Evolutionary conservation across 1,140 invertebrate genomes (phyloP).

Genomic region (Maniola jurtina): DNA sequence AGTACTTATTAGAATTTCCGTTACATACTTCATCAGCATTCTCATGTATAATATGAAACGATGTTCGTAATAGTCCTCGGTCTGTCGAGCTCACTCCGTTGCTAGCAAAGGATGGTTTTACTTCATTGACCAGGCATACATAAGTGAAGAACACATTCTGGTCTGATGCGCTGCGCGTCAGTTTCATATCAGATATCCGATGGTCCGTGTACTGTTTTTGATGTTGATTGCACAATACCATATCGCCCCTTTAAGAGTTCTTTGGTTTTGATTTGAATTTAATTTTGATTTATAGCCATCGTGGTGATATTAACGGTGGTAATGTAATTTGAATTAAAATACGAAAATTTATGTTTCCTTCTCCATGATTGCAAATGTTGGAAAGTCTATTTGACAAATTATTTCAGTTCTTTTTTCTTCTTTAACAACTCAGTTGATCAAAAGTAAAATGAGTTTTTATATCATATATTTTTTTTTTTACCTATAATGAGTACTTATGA

Average conservation of each 20-base stretch:
- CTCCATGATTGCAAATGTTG: background rate
- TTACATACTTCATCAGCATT: slow-evolving; percentile 37
- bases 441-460: too few species aligned
- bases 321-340: background rate
- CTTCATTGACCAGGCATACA: slow-evolving; percentile 55
- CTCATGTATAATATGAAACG: slow-evolving; percentile 13
- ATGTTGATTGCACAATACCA: slow-evolving; percentile 6
- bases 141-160: slow-evolving; percentile 59
- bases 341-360: background rate
- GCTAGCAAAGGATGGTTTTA: slow-evolving; percentile 36
- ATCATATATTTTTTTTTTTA: too few species aligned
- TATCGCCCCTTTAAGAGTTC: background rate
- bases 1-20: background rate
- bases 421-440: background rate
- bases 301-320: background rate
- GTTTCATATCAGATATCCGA: slow-evolving; percentile 32
- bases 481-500: too few species aligned
- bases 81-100: slow-evolving; percentile 20
- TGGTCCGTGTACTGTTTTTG: slow-evolving; percentile 11
- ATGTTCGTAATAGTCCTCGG: slow-evolving; percentile 12
- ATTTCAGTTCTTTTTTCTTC: background rate
- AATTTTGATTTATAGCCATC: slow-evolving; percentile 1
- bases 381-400: background rate
- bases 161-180: slow-evolving; percentile 55
- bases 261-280: background rate